Conservation (phyloP, 2,888 invertebrate species). For the Tholera decimalis region DNA sequence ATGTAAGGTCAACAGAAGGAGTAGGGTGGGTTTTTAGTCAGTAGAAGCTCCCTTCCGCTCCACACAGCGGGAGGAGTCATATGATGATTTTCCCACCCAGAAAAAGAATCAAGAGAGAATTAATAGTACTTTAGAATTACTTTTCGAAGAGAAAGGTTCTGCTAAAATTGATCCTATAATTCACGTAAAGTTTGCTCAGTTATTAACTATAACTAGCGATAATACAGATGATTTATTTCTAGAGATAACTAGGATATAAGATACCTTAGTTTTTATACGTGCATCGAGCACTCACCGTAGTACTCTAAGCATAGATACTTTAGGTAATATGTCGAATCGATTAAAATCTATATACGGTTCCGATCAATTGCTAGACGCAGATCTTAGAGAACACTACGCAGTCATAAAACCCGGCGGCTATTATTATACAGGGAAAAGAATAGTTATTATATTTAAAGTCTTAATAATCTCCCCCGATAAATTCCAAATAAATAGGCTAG, state of each 20-base stretch:
- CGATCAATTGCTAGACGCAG: too few species aligned
- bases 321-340: slow-evolving; percentile 6
- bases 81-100: too few species aligned
- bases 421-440: too few species aligned
- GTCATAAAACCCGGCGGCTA: too few species aligned
- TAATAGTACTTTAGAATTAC: neutral
- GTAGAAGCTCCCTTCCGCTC: too few species aligned
- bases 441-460: slow-evolving; percentile 9
- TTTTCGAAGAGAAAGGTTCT: neutral
- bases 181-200: neutral
- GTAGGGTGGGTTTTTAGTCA: too few species aligned
- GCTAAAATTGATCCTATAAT: slow-evolving; percentile 4
- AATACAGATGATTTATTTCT: slow-evolving; percentile 4
- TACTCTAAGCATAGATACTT: slow-evolving; percentile 10
- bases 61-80: too few species aligned
- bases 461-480: neutral
- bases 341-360: neutral
- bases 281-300: slow-evolving; percentile 8
- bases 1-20: too few species aligned
- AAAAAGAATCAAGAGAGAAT: slow-evolving; percentile 14
- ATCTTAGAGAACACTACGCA: too few species aligned
- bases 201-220: slow-evolving; percentile 2
- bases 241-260: slow-evolving; percentile 9
- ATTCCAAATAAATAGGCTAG: slow-evolving; percentile 3
- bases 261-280: slow-evolving; percentile 27